Percentiles rank a stretch among this genome's conserved stretches.
Conservation (phyloP, 2,888 invertebrate species). For the Morpho helenor region DNA sequence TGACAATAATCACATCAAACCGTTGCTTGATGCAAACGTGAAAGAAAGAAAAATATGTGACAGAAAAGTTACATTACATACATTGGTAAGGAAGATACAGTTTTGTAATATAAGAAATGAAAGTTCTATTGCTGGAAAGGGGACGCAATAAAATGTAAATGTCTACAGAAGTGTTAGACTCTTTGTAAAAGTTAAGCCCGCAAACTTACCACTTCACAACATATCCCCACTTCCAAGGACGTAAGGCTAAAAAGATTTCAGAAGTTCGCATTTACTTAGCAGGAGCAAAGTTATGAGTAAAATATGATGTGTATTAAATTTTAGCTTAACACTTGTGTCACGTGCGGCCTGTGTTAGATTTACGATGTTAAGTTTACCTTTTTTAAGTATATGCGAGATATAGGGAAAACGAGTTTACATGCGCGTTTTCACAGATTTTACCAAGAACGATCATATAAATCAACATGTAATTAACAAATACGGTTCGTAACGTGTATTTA, state of each 20-base stretch:
- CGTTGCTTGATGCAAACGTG: too few relatives aligned
- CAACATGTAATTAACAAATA: too few relatives aligned
- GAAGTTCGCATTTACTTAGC: constrained; percentile 4
- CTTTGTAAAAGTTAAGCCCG: constrained; percentile 8
- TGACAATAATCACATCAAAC: too few relatives aligned
- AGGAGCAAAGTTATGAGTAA: not conserved
- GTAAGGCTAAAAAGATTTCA: constrained; percentile 9
- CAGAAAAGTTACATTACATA: too few relatives aligned
- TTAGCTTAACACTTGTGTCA: not conserved
- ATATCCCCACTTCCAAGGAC: constrained; percentile 6
- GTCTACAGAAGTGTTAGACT: constrained; percentile 10
- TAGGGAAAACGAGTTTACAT: too few relatives aligned
- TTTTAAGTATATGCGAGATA: too few relatives aligned
- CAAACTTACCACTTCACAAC: constrained; percentile 13
- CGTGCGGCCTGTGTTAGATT: not conserved
- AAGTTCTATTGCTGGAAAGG: not conserved
- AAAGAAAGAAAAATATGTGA: too few relatives aligned
- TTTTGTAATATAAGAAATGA: not conserved
- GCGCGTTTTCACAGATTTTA: too few relatives aligned
- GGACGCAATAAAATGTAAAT: constrained; percentile 13
- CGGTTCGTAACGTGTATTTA: too few relatives aligned
- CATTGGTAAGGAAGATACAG: not conserved
- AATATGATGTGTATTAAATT: not conserved
- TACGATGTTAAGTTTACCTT: not conserved
- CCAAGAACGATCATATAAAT: too few relatives aligned